Percentiles rank a stretch among this genome's conserved stretches.
phyloP scores from a whole-genome alignment of 2,888 invertebrate species.

The Trissoscelio sp. region DNA sequence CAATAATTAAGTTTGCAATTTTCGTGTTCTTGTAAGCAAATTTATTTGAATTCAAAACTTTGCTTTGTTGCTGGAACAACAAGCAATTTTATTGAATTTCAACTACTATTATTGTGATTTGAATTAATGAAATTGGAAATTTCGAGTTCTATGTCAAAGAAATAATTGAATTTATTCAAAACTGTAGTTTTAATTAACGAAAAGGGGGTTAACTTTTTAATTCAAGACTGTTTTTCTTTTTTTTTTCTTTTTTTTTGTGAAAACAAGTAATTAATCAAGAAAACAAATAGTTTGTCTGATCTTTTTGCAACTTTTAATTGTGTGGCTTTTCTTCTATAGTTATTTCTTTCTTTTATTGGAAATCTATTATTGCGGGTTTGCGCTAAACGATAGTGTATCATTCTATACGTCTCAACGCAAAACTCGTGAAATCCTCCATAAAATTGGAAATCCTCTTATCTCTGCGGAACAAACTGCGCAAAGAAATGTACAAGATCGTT shows the following conservation, averaged over 20 bases:
- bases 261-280: conserved; percentile 23
- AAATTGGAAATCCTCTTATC: conserved; percentile 56
- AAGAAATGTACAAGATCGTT: conserved; percentile 15
- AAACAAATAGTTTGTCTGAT: background rate
- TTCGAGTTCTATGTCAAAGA: too few species aligned
- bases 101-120: too few species aligned
- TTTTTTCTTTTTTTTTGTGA: too few species aligned
- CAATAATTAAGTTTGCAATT: too few species aligned
- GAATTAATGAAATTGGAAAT: too few species aligned
- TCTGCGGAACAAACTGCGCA: background rate
- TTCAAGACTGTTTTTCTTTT: background rate
- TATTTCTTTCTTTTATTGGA: conserved; percentile 36
- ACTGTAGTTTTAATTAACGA: too few species aligned
- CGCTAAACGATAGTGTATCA: conserved; percentile 38
- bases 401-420: conserved; percentile 20
- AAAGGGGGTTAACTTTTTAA: too few species aligned
- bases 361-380: conserved; percentile 46
- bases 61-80: too few species aligned
- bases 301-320: conserved; percentile 29
- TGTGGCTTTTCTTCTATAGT: background rate
- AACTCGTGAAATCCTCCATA: conserved; percentile 29
- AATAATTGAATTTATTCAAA: too few species aligned
- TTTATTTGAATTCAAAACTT: too few species aligned
- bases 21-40: too few species aligned
- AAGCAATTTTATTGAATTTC: too few species aligned